phyloP scores from a whole-genome alignment of 2,113 vertebrate genomes.

The Oncorhynchus clarkii region DNA sequence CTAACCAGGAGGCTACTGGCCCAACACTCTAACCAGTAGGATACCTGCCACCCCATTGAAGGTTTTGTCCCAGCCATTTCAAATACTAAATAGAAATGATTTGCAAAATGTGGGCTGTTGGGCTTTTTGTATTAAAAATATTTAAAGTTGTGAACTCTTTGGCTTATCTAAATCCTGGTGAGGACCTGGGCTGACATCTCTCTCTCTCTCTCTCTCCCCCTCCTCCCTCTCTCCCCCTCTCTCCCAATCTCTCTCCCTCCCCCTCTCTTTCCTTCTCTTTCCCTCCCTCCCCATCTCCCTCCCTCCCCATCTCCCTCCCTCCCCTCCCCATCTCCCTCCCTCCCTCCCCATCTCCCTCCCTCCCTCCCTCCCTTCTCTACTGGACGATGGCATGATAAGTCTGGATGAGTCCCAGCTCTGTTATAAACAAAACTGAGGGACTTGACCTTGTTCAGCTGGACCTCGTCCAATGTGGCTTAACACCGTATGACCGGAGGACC shows the following conservation, averaged over 20 bases:
- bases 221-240: fast-evolving
- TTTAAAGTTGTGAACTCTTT: neutral
- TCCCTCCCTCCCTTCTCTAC: neutral
- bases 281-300: too few species aligned
- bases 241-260: too few species aligned
- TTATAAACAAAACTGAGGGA: conserved; percentile 57
- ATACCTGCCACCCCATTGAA: too few species aligned
- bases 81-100: too few species aligned
- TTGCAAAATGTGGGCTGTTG: neutral
- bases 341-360: too few species aligned
- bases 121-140: neutral
- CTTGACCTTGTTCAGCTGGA: conserved; percentile 42
- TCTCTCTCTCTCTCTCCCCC: neutral
- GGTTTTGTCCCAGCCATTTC: too few species aligned
- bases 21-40: too few species aligned
- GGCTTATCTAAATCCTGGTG: neutral
- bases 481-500: conserved; percentile 14
- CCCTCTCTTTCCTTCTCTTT: too few species aligned
- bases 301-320: fast-evolving
- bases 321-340: neutral
- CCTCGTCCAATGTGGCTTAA: conserved; percentile 50
- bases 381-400: conserved; percentile 44
- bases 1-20: too few species aligned
- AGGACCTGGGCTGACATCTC: neutral
- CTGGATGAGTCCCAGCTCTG: conserved; percentile 39